A percentile compares a stretch with the other conserved stretches of the same genome.
Conservation (phyloP, 2,113 vertebrate genomes). For the Paedocypris sp. region DNA sequence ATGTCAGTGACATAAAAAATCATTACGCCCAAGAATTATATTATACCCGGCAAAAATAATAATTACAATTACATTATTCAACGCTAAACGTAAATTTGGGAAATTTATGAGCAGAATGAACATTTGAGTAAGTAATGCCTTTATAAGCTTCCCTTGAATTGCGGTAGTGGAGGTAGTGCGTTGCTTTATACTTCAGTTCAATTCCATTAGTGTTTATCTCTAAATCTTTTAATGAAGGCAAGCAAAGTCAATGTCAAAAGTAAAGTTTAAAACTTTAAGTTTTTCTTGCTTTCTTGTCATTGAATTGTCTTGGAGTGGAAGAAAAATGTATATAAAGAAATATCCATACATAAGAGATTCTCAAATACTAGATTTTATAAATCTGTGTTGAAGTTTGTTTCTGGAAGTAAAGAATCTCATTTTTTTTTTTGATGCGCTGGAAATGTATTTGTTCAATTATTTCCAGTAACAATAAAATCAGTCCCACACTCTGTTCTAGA, state of each 20-base stretch:
- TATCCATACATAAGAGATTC: no score
- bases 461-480: no score
- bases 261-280: background rate
- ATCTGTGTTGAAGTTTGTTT: no score
- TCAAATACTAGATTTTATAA: no score
- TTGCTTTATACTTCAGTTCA: no score
- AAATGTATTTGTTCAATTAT: no score
- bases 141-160: slow-evolving; percentile 1
- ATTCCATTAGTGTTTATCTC: background rate
- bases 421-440: no score
- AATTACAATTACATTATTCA: slow-evolving; percentile 75
- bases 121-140: background rate
- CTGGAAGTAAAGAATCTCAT: no score
- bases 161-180: no score
- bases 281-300: no score
- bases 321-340: no score
- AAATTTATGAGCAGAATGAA: slow-evolving; percentile 38
- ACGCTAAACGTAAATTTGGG: slow-evolving; percentile 55
- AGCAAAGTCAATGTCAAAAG: slow-evolving; percentile 16
- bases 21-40: slow-evolving; percentile 86
- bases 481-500: slow-evolving; percentile 54
- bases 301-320: no score
- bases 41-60: slow-evolving; percentile 68
- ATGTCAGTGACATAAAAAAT: slow-evolving; percentile 98
- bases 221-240: background rate